Evolutionary conservation across 2,888 invertebrate species (phyloP).

Genomic region (Unio pictorum): DNA sequence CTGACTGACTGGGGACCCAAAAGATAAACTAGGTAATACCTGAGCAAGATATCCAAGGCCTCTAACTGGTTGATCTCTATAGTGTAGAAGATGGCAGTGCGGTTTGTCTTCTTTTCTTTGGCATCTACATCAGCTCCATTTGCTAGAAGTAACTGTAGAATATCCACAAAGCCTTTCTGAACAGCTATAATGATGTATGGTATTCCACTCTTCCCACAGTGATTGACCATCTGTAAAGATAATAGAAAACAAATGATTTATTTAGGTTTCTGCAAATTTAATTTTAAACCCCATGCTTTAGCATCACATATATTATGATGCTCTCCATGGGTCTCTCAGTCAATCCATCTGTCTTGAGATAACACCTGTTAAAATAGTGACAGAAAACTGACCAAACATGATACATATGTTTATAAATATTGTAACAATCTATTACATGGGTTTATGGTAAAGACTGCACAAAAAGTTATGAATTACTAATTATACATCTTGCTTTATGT

Average conservation of each 20-base stretch:
- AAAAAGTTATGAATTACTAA: too few relatives aligned
- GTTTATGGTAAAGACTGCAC: too few relatives aligned
- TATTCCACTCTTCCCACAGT: slow-evolving; percentile 43
- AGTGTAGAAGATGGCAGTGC: slow-evolving; percentile 60
- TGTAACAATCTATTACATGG: too few relatives aligned
- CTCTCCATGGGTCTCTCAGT: background rate
- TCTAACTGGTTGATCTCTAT: slow-evolving; percentile 49
- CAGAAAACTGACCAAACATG: too few relatives aligned
- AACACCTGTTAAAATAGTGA: too few relatives aligned
- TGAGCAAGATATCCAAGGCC: slow-evolving; percentile 52
- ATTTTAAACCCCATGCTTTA: too few relatives aligned
- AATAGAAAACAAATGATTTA: background rate
- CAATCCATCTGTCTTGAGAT: too few relatives aligned
- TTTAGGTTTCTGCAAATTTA: too few relatives aligned
- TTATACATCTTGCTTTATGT: too few relatives aligned
- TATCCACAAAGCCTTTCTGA: slow-evolving; percentile 50
- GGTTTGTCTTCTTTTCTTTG: slow-evolving; percentile 44
- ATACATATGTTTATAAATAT: too few relatives aligned
- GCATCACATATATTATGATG: background rate
- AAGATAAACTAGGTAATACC: slow-evolving; percentile 33
- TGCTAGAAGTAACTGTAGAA: slow-evolving; percentile 49
- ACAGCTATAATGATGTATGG: slow-evolving; percentile 58
- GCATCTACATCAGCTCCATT: slow-evolving; percentile 53
- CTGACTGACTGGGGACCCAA: background rate
- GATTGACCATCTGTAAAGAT: slow-evolving; percentile 41